Percentiles rank a stretch among this genome's conserved stretches.
These are phyloP conservation scores for Lithophane ornitopus DNA, from an alignment of 2,888 invertebrate species.

Conservation along the genomic window DNA sequence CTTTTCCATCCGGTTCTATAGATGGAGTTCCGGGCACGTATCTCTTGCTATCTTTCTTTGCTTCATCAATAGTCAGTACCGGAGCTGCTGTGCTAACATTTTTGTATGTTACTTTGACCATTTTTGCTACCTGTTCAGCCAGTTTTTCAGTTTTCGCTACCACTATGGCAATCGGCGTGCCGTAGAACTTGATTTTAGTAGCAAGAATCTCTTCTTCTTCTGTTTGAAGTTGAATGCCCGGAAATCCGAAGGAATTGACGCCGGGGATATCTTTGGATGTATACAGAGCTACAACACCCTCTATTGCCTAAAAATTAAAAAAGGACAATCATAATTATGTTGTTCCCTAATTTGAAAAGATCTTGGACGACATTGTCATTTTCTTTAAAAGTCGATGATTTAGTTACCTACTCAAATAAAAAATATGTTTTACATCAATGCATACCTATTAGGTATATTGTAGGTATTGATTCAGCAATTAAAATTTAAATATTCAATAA, in stretches of 20 bases:
- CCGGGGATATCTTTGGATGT: slow-evolving; percentile 93
- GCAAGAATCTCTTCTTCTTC: slow-evolving; percentile 89
- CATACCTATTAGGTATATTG: too few relatives aligned
- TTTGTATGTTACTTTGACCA: slow-evolving; percentile 91
- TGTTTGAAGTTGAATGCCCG: slow-evolving; percentile 78
- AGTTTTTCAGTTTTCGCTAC: slow-evolving; percentile 90
- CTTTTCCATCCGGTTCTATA: slow-evolving; percentile 78
- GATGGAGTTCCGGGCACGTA: slow-evolving; percentile 69
- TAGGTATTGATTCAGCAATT: not conserved
- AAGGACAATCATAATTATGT: not conserved
- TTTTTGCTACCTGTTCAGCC: slow-evolving; percentile 90
- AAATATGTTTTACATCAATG: not conserved
- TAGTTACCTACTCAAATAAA: not conserved
- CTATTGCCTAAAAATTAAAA: slow-evolving; percentile 83
- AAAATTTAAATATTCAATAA: not conserved
- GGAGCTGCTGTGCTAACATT: slow-evolving; percentile 77
- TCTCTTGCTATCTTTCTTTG: slow-evolving; percentile 84
- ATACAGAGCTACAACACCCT: slow-evolving; percentile 92
- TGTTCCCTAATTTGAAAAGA: not conserved
- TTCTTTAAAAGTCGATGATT: not conserved
- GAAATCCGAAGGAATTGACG: slow-evolving; percentile 89
- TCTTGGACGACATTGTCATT: not conserved
- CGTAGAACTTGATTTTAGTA: slow-evolving; percentile 90
- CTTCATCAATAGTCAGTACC: slow-evolving; percentile 82
- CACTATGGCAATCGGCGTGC: slow-evolving; percentile 93